phyloP scores from a whole-genome alignment of 2,113 vertebrate genomes.

The Mesoclemmys tuberculata region DNA sequence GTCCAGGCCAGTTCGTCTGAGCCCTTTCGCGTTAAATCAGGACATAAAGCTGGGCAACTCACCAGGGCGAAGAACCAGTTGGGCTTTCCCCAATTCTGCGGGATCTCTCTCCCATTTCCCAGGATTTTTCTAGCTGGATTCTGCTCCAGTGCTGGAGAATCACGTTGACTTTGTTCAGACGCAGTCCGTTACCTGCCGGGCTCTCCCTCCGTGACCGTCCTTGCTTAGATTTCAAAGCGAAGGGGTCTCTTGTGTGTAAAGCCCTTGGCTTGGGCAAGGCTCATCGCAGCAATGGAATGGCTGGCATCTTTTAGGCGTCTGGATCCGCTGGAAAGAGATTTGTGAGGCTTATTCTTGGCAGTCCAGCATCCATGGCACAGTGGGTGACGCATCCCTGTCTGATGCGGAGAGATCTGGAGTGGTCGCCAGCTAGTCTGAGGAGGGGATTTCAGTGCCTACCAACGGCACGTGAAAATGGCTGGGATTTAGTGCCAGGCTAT shows the following conservation, averaged over 20 bases:
- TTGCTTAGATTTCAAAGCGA: neutral
- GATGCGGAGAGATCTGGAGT: neutral
- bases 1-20: neutral
- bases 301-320: neutral
- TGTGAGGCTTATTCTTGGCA: neutral
- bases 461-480: neutral
- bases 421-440: neutral
- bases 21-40: neutral
- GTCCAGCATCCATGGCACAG: neutral
- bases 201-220: neutral
- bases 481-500: neutral
- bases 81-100: neutral
- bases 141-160: neutral
- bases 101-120: neutral
- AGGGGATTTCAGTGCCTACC: neutral
- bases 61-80: neutral
- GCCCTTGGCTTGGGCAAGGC: neutral
- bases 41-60: neutral
- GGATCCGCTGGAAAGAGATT: neutral
- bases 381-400: neutral
- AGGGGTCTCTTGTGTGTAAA: neutral
- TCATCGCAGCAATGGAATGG: neutral
- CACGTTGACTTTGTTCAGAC: neutral
- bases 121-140: neutral
- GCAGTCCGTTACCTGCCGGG: neutral